A percentile compares a stretch with the other conserved stretches of the same genome.
These are phyloP conservation scores for Dermatemys mawii DNA, from an alignment of 2,113 vertebrate genomes.

Conservation along the genomic window DNA sequence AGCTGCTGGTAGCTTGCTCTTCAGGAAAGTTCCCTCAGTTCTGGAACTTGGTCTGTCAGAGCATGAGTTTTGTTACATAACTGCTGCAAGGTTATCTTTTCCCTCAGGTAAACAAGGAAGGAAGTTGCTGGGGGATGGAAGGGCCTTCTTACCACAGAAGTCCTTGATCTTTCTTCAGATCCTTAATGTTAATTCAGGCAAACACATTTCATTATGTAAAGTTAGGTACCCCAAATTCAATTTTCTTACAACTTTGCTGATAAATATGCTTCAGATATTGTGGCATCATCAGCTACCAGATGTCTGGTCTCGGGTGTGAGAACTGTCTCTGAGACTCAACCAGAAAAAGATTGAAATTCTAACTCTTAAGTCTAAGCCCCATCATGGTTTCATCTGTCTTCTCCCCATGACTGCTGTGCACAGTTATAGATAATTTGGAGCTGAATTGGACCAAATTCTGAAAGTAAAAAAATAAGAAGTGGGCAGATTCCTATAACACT, in stretches of 20 bases:
- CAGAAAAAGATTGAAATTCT: rapidly evolving
- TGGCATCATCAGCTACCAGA: background rate
- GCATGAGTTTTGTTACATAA: too few species aligned
- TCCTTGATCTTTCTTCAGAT: too few species aligned
- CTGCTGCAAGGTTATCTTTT: too few species aligned
- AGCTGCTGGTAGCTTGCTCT: too few species aligned
- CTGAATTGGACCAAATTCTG: background rate
- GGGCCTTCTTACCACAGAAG: too few species aligned
- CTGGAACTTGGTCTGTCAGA: too few species aligned
- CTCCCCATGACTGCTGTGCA: background rate
- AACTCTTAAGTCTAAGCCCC: background rate
- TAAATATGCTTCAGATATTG: background rate
- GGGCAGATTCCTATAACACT: too few species aligned
- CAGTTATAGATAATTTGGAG: background rate
- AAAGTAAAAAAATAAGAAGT: background rate
- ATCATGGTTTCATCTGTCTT: background rate
- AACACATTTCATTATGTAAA: rapidly evolving
- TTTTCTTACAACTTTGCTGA: background rate
- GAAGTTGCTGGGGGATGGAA: too few species aligned
- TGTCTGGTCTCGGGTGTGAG: background rate
- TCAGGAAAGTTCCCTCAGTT: too few species aligned
- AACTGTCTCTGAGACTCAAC: rapidly evolving
- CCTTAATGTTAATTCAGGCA: too few species aligned
- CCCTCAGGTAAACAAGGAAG: too few species aligned
- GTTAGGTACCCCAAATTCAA: background rate